Conservation (phyloP, 2,888 invertebrate species). For the Pantelozetes paolii region DNA sequence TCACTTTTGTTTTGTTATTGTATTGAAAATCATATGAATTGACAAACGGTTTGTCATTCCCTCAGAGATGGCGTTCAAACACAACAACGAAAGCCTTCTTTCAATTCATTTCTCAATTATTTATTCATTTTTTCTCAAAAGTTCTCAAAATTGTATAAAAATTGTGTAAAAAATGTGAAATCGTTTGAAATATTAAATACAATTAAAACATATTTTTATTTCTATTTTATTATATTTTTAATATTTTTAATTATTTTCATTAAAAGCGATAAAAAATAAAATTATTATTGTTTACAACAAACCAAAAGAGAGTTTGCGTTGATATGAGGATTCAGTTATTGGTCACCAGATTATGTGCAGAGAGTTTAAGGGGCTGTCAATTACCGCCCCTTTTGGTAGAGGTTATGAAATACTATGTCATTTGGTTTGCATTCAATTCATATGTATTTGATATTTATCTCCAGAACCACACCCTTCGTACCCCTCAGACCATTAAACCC, state of each 20-base stretch:
- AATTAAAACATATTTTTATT: too few relatives aligned
- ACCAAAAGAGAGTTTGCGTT: not conserved
- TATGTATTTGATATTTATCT: not conserved
- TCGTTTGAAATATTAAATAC: too few relatives aligned
- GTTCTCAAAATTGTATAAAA: too few relatives aligned
- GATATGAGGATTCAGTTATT: not conserved
- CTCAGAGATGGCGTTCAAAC: not conserved
- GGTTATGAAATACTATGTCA: not conserved
- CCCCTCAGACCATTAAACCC: not conserved
- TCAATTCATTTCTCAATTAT: too few relatives aligned
- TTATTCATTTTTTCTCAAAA: too few relatives aligned
- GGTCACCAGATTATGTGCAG: constrained; percentile 6
- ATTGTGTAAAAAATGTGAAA: too few relatives aligned
- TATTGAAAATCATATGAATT: too few relatives aligned
- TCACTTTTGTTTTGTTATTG: too few relatives aligned
- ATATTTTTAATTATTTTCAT: too few relatives aligned
- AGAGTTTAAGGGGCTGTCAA: not conserved
- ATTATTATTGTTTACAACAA: not conserved
- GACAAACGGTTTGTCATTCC: not conserved
- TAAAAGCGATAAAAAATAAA: too few relatives aligned
- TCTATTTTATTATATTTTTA: too few relatives aligned
- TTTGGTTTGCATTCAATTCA: not conserved
- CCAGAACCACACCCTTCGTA: constrained; percentile 1
- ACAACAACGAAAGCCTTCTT: too few relatives aligned
- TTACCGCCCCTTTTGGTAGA: not conserved